A percentile compares a stretch with the other conserved stretches of the same genome.
Evolutionary conservation across 2,888 invertebrate species (phyloP).

Genomic region (Pammene fasciana): DNA sequence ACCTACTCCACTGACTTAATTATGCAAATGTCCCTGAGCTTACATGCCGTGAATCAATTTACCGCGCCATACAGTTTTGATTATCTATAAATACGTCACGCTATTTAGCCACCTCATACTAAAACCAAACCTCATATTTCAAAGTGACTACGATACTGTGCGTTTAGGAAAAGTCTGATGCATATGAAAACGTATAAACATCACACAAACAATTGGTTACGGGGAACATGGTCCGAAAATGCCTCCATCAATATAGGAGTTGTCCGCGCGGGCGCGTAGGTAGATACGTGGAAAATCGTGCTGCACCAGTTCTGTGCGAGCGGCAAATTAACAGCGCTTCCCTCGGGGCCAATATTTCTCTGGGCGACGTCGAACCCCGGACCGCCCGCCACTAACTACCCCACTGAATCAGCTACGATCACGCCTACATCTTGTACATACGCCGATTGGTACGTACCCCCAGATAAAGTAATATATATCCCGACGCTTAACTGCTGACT

Average conservation of each 20-base stretch:
- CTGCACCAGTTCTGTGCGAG: conserved; percentile 64
- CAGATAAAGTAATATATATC: conserved; percentile 75
- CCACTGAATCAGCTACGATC: conserved; percentile 82
- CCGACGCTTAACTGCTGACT: conserved; percentile 70
- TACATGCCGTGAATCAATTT: conserved; percentile 16
- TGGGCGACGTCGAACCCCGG: conserved; percentile 76
- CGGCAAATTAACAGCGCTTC: conserved; percentile 80
- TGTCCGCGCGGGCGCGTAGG: conserved; percentile 46
- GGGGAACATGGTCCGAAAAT: conserved; percentile 54
- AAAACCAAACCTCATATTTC: background rate
- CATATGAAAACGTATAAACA: conserved; percentile 28
- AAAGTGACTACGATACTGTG: background rate
- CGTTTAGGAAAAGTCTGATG: conserved; percentile 1
- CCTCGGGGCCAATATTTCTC: conserved; percentile 81
- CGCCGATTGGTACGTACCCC: conserved; percentile 78
- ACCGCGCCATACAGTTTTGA: background rate
- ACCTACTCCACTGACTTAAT: conserved; percentile 13
- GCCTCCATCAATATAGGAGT: conserved; percentile 57
- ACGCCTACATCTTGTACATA: conserved; percentile 82
- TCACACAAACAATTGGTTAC: conserved; percentile 39
- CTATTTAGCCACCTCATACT: background rate
- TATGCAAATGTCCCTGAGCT: conserved; percentile 21
- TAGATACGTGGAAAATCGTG: conserved; percentile 75
- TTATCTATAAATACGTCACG: background rate
- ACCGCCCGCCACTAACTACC: conserved; percentile 81